A percentile compares a stretch with the other conserved stretches of the same genome.
Evolutionary conservation across 2,797 vertebrate species (phyloP).

Genomic region (Knipowitschia caucasica): DNA sequence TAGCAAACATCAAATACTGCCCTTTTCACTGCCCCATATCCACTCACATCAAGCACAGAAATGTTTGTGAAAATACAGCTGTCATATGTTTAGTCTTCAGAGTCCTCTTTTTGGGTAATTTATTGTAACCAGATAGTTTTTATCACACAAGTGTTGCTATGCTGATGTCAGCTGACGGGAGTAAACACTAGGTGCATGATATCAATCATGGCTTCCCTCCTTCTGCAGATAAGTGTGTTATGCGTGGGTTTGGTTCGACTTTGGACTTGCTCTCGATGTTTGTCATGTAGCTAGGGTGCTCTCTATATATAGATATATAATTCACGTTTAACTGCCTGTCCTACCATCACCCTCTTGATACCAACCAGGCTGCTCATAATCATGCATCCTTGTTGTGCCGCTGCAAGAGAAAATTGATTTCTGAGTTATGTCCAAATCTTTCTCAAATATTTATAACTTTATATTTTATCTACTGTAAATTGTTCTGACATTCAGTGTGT

Average conservation of each 20-base stretch:
- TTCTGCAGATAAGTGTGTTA: slow-evolving; percentile 10
- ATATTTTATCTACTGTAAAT: not conserved
- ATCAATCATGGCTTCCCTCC: slow-evolving; percentile 22
- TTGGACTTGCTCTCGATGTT: slow-evolving; percentile 9
- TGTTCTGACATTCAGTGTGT: not conserved
- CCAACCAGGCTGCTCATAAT: slow-evolving; percentile 5
- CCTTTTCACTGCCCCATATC: no score
- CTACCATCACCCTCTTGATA: slow-evolving; percentile 19
- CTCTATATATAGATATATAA: no score
- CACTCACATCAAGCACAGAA: no score
- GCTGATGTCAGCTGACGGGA: slow-evolving; percentile 48
- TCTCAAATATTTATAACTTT: no score
- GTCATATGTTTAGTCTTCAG: no score
- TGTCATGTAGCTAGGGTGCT: slow-evolving; percentile 14
- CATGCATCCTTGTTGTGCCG: slow-evolving; percentile 1
- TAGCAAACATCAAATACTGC: no score
- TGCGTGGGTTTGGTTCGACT: slow-evolving; percentile 25
- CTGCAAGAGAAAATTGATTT: not conserved
- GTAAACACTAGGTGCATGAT: slow-evolving; percentile 49
- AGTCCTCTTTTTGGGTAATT: no score
- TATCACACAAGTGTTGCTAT: slow-evolving; percentile 4
- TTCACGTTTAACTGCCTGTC: slow-evolving; percentile 6
- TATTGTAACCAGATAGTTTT: slow-evolving; percentile 25
- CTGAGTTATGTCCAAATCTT: no score
- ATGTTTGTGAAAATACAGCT: no score